A percentile compares a stretch with the other conserved stretches of the same genome.
Conservation (phyloP, 1,140 invertebrate species). For the Heliconius melpomene region DNA sequence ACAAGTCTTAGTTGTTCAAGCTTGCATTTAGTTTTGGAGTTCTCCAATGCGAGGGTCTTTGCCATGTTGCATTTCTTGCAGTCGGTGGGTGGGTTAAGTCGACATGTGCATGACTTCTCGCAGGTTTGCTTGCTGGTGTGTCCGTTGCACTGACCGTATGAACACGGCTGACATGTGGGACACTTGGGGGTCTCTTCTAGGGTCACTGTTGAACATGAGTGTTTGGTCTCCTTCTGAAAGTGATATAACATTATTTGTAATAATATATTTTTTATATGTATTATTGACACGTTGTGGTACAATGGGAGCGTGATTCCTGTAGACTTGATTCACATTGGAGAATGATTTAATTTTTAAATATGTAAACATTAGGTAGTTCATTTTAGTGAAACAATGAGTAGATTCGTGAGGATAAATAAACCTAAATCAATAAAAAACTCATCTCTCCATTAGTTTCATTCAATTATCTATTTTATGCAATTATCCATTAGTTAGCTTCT, state of each 20-base stretch:
- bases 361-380: no score
- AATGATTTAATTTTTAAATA: no score
- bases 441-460: no score
- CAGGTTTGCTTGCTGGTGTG: conserved; percentile 57
- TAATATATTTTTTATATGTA: background rate
- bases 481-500: no score
- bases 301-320: no score
- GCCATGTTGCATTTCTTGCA: conserved; percentile 70
- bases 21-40: conserved; percentile 91
- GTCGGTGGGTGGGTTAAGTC: background rate
- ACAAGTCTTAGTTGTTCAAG: conserved; percentile 91
- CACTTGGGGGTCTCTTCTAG: conserved; percentile 58
- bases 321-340: no score
- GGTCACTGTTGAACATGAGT: conserved; percentile 49
- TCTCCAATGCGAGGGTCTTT: conserved; percentile 84
- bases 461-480: no score
- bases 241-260: background rate
- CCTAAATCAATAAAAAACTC: no score
- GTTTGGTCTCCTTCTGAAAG: conserved; percentile 67
- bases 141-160: conserved; percentile 69
- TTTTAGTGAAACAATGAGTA: no score
- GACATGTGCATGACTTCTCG: conserved; percentile 47
- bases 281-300: background rate
- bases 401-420: no score
- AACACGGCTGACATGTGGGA: conserved; percentile 58